Evolutionary conservation across 2,113 vertebrate genomes (phyloP).

Genomic region (Colinus virginianus): DNA sequence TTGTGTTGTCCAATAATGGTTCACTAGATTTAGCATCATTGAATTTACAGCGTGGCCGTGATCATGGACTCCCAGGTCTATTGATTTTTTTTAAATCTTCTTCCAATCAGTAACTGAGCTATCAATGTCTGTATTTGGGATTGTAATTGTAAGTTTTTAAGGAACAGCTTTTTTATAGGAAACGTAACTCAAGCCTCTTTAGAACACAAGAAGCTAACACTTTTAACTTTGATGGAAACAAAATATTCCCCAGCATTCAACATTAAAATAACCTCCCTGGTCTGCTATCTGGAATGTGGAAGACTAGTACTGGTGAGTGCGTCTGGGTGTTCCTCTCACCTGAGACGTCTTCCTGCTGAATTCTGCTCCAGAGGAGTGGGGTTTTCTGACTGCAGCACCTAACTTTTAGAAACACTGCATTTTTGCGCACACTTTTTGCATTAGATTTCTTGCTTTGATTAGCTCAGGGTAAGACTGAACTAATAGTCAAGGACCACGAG

Average conservation of each 20-base stretch:
- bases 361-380: fast-evolving
- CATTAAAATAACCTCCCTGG: background rate
- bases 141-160: background rate
- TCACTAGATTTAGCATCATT: slow-evolving; percentile 90
- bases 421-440: background rate
- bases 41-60: slow-evolving; percentile 93
- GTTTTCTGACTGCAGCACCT: background rate
- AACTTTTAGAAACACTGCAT: background rate
- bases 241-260: background rate
- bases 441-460: background rate
- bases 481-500: background rate
- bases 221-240: background rate
- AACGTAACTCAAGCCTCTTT: background rate
- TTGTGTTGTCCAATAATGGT: slow-evolving; percentile 79
- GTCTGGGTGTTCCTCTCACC: fast-evolving
- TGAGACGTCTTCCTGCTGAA: background rate
- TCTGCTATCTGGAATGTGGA: background rate
- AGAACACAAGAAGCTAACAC: background rate
- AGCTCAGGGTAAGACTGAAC: background rate
- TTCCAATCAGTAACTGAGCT: background rate
- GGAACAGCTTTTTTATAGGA: background rate
- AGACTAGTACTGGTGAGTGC: background rate
- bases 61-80: slow-evolving; percentile 93
- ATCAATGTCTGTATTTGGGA: background rate
- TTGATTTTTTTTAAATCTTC: background rate